Percentiles rank a stretch among this genome's conserved stretches.
phyloP scores from a whole-genome alignment of 2,888 invertebrate genomes.

The Noctuana brunneofusca region DNA sequence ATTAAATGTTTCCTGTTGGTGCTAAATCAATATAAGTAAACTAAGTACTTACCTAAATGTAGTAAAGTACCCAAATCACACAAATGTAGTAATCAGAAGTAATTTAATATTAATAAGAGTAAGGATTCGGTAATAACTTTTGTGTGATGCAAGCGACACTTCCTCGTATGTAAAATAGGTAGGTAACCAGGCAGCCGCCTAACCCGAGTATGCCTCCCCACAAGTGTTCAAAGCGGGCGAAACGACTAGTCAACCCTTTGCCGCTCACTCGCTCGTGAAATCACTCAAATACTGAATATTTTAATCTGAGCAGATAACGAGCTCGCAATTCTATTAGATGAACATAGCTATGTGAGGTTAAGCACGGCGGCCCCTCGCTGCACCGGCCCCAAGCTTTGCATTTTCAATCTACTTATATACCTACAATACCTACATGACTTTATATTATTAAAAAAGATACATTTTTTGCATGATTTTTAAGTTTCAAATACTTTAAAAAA shows the following conservation, averaged over 20 bases:
- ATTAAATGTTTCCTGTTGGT: background rate
- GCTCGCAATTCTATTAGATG: constrained; percentile 83
- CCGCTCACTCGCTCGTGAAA: constrained; percentile 82
- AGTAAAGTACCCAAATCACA: constrained; percentile 3
- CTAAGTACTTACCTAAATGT: no score
- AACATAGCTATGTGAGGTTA: constrained; percentile 78
- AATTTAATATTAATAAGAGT: constrained; percentile 40
- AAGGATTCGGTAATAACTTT: constrained; percentile 50
- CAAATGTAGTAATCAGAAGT: constrained; percentile 30
- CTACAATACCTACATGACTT: background rate
- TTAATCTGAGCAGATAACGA: constrained; percentile 83
- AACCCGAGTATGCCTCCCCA: constrained; percentile 65
- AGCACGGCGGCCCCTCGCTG: constrained; percentile 57
- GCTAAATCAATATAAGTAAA: background rate
- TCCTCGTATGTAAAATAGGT: constrained; percentile 67
- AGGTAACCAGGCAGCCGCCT: constrained; percentile 54
- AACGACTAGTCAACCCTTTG: constrained; percentile 82
- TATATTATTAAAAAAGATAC: no score
- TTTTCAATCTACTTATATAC: constrained; percentile 18
- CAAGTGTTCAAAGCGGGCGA: constrained; percentile 80
- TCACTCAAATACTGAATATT: constrained; percentile 84
- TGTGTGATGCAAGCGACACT: constrained; percentile 47
- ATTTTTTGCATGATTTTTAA: no score
- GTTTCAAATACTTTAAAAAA: background rate
- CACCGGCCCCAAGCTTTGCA: constrained; percentile 42